phyloP scores from a whole-genome alignment of 2,888 invertebrate species.

The Acronicta aceris region DNA sequence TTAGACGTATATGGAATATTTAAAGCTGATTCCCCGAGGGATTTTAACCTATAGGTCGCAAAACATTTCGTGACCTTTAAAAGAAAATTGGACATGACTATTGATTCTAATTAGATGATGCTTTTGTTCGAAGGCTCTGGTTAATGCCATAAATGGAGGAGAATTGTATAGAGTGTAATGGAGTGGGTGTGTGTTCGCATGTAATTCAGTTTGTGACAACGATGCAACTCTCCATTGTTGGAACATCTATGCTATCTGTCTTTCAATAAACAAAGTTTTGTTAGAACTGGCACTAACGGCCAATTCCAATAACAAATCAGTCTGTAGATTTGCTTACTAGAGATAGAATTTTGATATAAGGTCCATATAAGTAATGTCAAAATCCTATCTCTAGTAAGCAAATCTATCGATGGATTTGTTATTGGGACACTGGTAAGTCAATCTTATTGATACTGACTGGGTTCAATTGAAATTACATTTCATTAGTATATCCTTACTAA shows the following conservation, averaged over 20 bases:
- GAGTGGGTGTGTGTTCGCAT: conserved; percentile 33
- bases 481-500: no score
- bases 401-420: no score
- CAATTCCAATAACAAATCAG: no score
- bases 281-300: conserved; percentile 13
- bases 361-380: no score
- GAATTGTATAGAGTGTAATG: conserved; percentile 29
- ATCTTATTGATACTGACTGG: no score
- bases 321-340: no score
- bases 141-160: conserved; percentile 41
- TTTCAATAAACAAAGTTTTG: conserved; percentile 16
- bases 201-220: conserved; percentile 43
- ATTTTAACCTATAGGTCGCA: conserved; percentile 68
- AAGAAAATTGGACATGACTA: conserved; percentile 72
- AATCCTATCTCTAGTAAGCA: no score
- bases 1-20: conserved; percentile 77
- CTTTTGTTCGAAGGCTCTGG: conserved; percentile 53
- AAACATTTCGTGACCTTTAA: conserved; percentile 68
- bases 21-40: conserved; percentile 64
- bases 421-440: no score
- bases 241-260: conserved; percentile 15
- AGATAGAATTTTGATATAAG: no score
- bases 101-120: conserved; percentile 70
- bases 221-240: conserved; percentile 40
- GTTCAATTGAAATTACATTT: no score